Evolutionary conservation across 2,888 invertebrate genomes (phyloP), one percentile per base, ranked within the genome.

Genomic region (Erynnis tages): DNA sequence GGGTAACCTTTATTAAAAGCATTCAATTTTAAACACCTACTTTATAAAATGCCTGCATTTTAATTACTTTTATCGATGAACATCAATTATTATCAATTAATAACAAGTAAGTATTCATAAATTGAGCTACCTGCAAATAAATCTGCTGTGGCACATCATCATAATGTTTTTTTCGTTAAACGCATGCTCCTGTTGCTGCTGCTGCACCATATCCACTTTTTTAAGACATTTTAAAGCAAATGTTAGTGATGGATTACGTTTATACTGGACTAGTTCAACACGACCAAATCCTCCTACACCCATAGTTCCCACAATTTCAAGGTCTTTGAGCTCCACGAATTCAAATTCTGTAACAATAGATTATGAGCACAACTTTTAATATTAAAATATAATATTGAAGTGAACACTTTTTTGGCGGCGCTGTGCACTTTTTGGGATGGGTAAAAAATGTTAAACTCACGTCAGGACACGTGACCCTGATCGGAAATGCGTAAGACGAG

Each of bases 241-340:
- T 0, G 91, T 92, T 7, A 90, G 67, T 62, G 91, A 81, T 25
- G 82, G 82, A 48, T 92, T 81, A 0, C 87, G 87, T 45, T 90
- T 89, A 67, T 93, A 92, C 19, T 91, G 90, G 13, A 94, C 94
- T 55, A 96, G 86, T 71, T 96, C 97, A 0, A 97, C 97, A 1
- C 97, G 91, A 0, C 97, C 97, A 71, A 97, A 97, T 1, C 97
- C 98, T 3, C 98, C 98, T 8, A 97, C 95, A 1, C 98, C 98
- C 60, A 98, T 90, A 0, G 97, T 97, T 14, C 95, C 95, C 11
- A 96, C 90, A 54, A 94, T 92, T 66, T 95, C 94, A 61, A 98
- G 86, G 67, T 98, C 95, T 17, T 92, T 91, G 38, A 98, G 82
- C 50, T 93, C 91, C 19, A 98, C 90, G 56, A 92, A 91, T 17